phyloP scores from a whole-genome alignment of 1,140 invertebrate species.

The Gyrodactylus salaris region DNA sequence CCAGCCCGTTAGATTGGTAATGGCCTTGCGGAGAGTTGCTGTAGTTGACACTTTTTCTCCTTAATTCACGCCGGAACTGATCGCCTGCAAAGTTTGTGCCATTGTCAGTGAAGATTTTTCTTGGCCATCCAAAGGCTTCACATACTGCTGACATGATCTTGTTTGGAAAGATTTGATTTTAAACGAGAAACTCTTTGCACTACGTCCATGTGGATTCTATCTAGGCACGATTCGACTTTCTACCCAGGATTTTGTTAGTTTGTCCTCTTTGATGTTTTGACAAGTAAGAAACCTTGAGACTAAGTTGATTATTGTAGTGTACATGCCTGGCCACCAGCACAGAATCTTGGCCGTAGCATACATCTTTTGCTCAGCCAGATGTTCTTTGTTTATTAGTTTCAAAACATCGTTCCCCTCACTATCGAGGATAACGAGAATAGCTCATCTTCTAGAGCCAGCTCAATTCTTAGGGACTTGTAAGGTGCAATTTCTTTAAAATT shows the following conservation, averaged over 20 bases:
- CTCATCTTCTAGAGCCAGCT: not conserved
- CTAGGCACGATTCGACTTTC: not conserved
- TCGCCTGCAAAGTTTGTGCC: no score
- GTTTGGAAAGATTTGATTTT: no score
- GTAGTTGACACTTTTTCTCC: no score
- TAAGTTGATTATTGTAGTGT: not conserved
- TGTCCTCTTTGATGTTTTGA: not conserved
- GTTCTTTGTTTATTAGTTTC: no score
- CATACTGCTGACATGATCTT: no score
- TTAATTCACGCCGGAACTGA: no score
- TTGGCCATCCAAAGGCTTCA: no score
- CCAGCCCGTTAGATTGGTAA: no score
- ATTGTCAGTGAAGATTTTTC: no score
- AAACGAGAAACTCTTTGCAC: no score
- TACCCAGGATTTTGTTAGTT: not conserved
- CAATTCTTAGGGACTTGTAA: not conserved
- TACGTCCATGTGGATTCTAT: no score
- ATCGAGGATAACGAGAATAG: not conserved
- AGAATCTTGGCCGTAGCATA: not conserved
- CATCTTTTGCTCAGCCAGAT: not conserved
- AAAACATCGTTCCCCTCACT: not conserved
- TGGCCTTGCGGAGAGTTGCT: no score
- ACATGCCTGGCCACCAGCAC: not conserved
- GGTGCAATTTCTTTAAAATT: not conserved
- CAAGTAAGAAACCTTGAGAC: not conserved